Base-by-base conservation (phyloP, 2,888 invertebrate genomes). In the Amblyjoppa proteus region DNA sequence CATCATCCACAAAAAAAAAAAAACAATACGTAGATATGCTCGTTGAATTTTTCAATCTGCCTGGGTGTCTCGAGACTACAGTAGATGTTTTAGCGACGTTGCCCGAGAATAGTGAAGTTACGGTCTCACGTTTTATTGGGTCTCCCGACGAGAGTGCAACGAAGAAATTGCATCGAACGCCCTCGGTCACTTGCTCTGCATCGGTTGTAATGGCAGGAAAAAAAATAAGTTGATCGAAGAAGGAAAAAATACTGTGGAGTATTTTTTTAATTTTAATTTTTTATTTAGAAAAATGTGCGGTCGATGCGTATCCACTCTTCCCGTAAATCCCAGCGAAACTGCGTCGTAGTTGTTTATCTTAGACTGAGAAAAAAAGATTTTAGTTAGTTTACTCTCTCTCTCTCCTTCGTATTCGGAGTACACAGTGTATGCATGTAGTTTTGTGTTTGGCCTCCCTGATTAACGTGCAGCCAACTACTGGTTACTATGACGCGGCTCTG, bases 401-500 rank as follows among this genome's bases (percentile, higher is more conserved):
- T 73, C 76, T 87, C 85, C 83, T 85, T 92, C 91, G 92, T 93
- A 93, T 93, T 91, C 91, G 92, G 92, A 93, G 93, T 93, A 93
- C 93, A 93, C 93, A 93, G 93, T 93, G 93, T 93, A 93, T 93
- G 93, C 93, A 93, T 93, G 93, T 93, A 93, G 93, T 93, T 93
- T 93, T 93, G 93, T 93, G 93, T 93, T 93, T 93, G 92, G 93
- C 92, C 92, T 93, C 90, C 93, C 92, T 93, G 92, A 93, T 93
- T 93, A 93, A 93, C 93, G 91, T 93, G 92, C 92, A 94, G 94
- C 93, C 94, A 92, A 94, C 94, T 93, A 94, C 95, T 91, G 96
- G 96, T 92, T 97, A 96, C 95, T 97, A 97, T 94, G 97, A 97
- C 94, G 95, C 94, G 91, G 89, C 94, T 87, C 89, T 97, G 94